A percentile compares a stretch with the other conserved stretches of the same genome.
phyloP scores from a whole-genome alignment of 2,113 vertebrate species.

The Ctenodactylus gundi region DNA sequence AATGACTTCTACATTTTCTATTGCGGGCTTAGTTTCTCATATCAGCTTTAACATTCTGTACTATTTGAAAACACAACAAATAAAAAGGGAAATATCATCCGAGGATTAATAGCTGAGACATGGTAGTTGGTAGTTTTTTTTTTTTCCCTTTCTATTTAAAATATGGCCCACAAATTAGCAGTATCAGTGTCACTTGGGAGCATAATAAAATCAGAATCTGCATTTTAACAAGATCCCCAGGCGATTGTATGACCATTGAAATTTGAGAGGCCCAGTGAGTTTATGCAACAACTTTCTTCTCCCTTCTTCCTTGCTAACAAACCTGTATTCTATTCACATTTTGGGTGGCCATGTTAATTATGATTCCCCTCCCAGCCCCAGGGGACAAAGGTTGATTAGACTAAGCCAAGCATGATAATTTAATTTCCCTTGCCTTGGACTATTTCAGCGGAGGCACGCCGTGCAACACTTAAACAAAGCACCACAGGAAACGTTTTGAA shows the following conservation, averaged over 20 bases:
- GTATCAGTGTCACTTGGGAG: neutral
- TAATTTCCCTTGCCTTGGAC: conserved; percentile 20
- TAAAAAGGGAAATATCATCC: neutral
- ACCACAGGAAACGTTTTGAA: neutral
- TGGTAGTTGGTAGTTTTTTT: neutral
- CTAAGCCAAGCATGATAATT: conserved; percentile 43
- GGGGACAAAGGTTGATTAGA: conserved; percentile 48
- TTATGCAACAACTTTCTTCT: neutral
- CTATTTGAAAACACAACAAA: conserved; percentile 3
- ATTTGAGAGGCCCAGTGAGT: neutral
- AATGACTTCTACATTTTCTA: neutral
- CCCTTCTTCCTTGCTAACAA: neutral
- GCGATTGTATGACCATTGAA: neutral
- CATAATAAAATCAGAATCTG: neutral
- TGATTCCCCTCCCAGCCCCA: neutral
- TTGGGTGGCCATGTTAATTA: conserved; percentile 32
- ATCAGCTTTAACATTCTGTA: neutral
- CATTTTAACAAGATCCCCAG: neutral
- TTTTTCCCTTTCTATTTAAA: neutral
- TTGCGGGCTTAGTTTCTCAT: neutral
- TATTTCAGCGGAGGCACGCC: neutral
- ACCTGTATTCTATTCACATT: neutral
- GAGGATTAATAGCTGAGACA: neutral
- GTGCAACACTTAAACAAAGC: neutral
- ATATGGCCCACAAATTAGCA: neutral